phyloP scores from a whole-genome alignment of 2,797 vertebrate genomes.

The Cuniculus paca region DNA sequence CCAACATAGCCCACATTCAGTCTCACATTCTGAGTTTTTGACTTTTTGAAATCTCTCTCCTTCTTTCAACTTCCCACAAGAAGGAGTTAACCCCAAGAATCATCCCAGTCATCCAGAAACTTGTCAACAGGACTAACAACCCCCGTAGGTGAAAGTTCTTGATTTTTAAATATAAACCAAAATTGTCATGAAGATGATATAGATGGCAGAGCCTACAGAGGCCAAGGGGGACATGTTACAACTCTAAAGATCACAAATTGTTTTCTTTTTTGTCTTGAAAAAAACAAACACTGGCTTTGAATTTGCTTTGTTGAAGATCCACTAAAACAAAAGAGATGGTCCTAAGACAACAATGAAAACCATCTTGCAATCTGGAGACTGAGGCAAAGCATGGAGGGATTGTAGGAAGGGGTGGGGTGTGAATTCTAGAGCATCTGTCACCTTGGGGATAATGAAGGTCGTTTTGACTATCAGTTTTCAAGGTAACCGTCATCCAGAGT shows the following conservation, averaged over 20 bases:
- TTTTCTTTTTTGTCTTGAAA: neutral
- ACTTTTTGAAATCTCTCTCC: neutral
- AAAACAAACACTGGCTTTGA: neutral
- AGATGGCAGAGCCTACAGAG: neutral
- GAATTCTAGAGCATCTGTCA: neutral
- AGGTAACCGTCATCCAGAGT: neutral
- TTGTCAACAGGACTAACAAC: neutral
- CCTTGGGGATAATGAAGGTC: neutral
- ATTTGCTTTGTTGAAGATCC: conserved; percentile 25
- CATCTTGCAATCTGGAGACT: neutral
- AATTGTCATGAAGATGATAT: neutral
- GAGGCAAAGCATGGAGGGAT: neutral
- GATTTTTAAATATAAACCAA: neutral
- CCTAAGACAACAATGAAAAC: neutral
- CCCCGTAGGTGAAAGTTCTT: neutral
- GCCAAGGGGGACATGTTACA: neutral
- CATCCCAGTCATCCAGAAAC: neutral
- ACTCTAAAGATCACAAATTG: neutral
- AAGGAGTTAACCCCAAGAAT: neutral
- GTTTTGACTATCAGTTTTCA: conserved; percentile 22
- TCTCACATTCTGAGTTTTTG: neutral
- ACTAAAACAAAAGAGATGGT: neutral
- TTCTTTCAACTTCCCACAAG: neutral
- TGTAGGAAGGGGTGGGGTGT: neutral
- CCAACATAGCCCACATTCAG: fast-evolving